A percentile compares a stretch with the other conserved stretches of the same genome.
Conservation (phyloP, 2,797 vertebrate genomes). For the Enteromius fasciolatus region DNA sequence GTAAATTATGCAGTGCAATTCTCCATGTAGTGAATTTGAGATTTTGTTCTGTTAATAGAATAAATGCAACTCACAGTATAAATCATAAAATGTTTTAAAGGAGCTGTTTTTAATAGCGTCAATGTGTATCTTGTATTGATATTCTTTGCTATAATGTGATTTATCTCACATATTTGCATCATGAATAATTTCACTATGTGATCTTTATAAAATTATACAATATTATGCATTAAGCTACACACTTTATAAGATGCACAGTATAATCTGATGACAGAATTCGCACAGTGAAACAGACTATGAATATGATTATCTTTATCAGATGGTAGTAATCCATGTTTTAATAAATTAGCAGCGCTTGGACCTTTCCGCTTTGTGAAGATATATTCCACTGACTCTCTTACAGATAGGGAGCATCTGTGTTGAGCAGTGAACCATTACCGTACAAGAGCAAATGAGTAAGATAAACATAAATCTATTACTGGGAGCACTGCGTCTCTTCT, state of each 20-base stretch:
- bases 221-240: neutral
- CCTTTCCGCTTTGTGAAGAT: constrained; percentile 20
- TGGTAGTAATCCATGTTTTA: constrained; percentile 24
- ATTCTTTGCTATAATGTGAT: neutral
- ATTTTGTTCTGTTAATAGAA: neutral
- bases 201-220: neutral
- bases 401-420: constrained; percentile 32
- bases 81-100: neutral
- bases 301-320: constrained; percentile 45
- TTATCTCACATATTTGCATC: constrained; percentile 9
- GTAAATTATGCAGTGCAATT: constrained; percentile 3
- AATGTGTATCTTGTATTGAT: neutral
- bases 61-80: neutral
- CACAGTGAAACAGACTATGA: constrained; percentile 34
- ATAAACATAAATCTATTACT: constrained; percentile 57
- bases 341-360: constrained; percentile 42
- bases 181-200: neutral
- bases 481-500: constrained; percentile 27
- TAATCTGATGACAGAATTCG: constrained; percentile 26
- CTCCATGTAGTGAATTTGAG: neutral
- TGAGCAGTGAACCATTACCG: constrained; percentile 45
- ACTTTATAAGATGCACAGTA: constrained; percentile 1
- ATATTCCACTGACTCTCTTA: constrained; percentile 16
- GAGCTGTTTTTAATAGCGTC: neutral
- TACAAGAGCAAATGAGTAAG: constrained; percentile 50